phyloP scores from a whole-genome alignment of 92 coral and sea anemone species.

The Epizoanthus ramosus region DNA sequence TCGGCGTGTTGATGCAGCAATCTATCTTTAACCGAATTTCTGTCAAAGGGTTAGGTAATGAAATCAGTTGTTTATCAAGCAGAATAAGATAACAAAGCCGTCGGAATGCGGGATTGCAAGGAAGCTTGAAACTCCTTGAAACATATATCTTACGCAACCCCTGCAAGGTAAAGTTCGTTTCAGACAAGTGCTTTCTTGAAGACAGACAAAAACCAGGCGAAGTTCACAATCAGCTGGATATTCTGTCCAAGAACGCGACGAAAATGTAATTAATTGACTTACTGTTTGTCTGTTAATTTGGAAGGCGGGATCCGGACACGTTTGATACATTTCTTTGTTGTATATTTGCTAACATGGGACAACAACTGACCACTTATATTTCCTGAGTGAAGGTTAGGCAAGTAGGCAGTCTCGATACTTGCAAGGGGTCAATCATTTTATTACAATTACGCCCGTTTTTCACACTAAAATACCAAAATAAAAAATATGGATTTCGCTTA shows the following conservation, averaged over 20 bases:
- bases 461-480: background rate
- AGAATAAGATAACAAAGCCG: slow-evolving; percentile 1
- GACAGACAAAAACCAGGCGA: slow-evolving; percentile 8
- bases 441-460: background rate
- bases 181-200: background rate
- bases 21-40: too few relatives aligned
- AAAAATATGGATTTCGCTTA: slow-evolving; percentile 40
- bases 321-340: background rate
- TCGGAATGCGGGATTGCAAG: background rate
- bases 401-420: background rate
- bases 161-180: background rate
- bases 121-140: background rate
- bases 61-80: too few relatives aligned
- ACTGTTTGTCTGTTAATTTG: slow-evolving; percentile 8
- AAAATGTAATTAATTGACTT: background rate
- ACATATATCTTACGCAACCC: background rate
- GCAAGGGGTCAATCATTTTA: background rate
- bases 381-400: slow-evolving; percentile 4
- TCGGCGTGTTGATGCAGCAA: too few relatives aligned
- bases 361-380: background rate
- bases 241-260: background rate
- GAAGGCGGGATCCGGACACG: slow-evolving; percentile 2
- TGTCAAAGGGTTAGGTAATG: too few relatives aligned
- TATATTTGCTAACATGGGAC: background rate
- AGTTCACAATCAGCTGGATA: background rate